Evolutionary conservation across 2,113 vertebrate species (phyloP).

Genomic region (Melanocharis versteri): DNA sequence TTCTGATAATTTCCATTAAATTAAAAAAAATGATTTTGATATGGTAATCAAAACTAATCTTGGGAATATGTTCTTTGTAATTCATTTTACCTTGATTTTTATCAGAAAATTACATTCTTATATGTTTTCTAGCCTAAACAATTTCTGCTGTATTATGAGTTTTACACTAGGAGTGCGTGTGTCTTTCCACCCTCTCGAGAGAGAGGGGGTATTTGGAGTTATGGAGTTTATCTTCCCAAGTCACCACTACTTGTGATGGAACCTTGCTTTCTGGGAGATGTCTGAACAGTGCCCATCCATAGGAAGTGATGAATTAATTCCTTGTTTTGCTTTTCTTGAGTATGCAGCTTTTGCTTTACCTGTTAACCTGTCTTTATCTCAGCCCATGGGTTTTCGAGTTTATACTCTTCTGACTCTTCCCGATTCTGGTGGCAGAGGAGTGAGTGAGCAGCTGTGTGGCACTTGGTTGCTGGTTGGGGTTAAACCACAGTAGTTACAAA

Average conservation of each 20-base stretch:
- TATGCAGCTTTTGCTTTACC: not conserved
- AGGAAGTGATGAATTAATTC: not conserved
- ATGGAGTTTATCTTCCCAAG: not conserved
- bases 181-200: not conserved
- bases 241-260: not conserved
- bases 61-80: not conserved
- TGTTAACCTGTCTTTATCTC: not conserved
- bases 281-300: accelerated
- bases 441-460: accelerated
- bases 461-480: not conserved
- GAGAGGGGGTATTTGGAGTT: not conserved
- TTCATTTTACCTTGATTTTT: not conserved
- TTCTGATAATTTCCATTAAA: not conserved
- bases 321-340: not conserved
- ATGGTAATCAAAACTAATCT: not conserved
- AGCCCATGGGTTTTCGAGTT: not conserved
- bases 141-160: not conserved
- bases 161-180: not conserved
- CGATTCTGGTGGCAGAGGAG: accelerated
- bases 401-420: not conserved
- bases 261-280: not conserved
- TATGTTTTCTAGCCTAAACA: not conserved
- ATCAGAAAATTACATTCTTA: not conserved
- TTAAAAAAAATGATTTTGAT: not conserved
- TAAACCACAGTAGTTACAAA: not conserved